Conservation (phyloP, 2,113 vertebrate genomes). For the Corythornis cristatus region DNA sequence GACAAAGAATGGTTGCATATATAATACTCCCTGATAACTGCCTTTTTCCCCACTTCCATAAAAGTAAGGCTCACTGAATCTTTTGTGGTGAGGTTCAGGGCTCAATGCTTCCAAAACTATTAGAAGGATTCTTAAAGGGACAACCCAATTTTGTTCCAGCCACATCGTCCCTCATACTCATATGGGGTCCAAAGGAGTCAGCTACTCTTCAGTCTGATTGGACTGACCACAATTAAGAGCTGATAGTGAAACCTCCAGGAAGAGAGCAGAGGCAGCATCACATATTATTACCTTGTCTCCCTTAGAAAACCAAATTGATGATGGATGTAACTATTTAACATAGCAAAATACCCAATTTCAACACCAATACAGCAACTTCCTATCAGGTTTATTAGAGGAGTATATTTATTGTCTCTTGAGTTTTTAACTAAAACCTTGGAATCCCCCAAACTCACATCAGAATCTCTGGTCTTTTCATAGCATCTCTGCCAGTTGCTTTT, state of each 20-base stretch:
- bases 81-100: not conserved
- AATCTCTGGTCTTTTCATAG: not conserved
- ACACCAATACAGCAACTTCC: not conserved
- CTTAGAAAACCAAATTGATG: not conserved
- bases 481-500: not conserved
- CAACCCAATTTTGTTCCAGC: not conserved
- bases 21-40: not conserved
- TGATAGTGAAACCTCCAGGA: not conserved
- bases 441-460: not conserved
- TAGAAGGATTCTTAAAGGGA: not conserved
- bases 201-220: not conserved
- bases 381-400: not conserved
- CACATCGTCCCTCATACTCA: rapidly evolving
- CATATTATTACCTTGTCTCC: not conserved
- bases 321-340: not conserved
- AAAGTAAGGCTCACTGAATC: rapidly evolving
- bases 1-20: not conserved
- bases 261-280: not conserved
- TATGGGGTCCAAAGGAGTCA: not conserved
- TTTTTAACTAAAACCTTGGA: not conserved
- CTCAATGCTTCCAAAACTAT: not conserved
- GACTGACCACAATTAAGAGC: not conserved
- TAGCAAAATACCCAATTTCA: not conserved
- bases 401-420: not conserved
- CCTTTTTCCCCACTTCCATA: not conserved